These are phyloP conservation scores for Xiphophorus birchmanni DNA, from an alignment of 2,797 vertebrate species.

Conservation along the genomic window DNA sequence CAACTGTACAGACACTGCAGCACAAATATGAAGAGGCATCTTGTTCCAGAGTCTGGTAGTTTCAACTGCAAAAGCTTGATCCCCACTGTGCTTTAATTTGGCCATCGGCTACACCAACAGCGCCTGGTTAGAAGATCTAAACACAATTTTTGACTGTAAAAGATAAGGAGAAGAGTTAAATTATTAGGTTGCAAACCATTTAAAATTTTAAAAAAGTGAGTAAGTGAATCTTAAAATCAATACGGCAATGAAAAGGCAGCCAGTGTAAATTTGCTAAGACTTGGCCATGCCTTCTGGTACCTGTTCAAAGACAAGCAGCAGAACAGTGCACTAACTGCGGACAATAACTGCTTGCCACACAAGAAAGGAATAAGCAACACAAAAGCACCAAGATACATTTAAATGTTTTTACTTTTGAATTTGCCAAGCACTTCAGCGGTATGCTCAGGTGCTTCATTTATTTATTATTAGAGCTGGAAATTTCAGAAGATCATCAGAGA, in stretches of 20 bases:
- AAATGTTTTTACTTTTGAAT: not conserved
- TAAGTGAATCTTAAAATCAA: not conserved
- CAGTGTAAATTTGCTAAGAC: not conserved
- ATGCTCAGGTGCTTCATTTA: conserved; percentile 66
- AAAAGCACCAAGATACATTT: not conserved
- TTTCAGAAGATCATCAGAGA: conserved; percentile 52
- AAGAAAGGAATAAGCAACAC: conserved; percentile 3
- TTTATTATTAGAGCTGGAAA: conserved; percentile 50
- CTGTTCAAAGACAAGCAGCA: not conserved
- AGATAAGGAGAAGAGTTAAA: not conserved
- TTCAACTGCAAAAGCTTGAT: not conserved
- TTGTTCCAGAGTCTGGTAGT: not conserved
- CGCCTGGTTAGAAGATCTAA: not conserved
- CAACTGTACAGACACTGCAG: not conserved
- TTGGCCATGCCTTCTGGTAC: not conserved
- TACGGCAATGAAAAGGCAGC: not conserved
- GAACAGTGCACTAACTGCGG: not conserved
- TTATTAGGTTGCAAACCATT: not conserved
- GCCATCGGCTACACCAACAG: not conserved
- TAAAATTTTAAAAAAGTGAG: not conserved
- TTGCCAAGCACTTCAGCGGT: conserved; percentile 34
- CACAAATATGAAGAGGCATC: not conserved
- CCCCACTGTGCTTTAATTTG: not conserved
- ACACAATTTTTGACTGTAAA: not conserved
- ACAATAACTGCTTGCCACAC: not conserved